A percentile compares a stretch with the other conserved stretches of the same genome.
These are phyloP conservation scores for Henricia sp. DNA, from an alignment of 53 echinoderm and acorn worm species.

Conservation along the genomic window DNA sequence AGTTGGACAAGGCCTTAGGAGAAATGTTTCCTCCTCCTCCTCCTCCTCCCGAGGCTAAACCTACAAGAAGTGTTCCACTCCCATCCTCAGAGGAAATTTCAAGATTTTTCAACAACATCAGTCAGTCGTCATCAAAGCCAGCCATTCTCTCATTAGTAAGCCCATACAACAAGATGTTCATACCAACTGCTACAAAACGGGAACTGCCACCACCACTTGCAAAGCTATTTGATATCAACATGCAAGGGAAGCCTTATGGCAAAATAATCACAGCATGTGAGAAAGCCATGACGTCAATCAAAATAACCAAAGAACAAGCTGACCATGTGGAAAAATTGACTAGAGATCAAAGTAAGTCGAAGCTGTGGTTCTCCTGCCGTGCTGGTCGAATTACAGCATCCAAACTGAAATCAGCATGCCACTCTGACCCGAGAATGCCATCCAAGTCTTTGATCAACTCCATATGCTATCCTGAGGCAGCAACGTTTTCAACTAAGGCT, in stretches of 20 bases:
- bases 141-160: no score
- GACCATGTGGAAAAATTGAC: no score
- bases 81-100: neutral
- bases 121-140: conserved; percentile 3
- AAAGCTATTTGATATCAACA: no score
- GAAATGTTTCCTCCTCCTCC: neutral
- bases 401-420: conserved; percentile 13
- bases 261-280: no score
- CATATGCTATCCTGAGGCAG: conserved; percentile 39
- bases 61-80: neutral
- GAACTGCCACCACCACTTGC: no score
- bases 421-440: conserved; percentile 10
- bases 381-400: neutral
- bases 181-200: no score
- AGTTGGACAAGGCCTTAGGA: neutral
- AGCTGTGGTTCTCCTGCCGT: no score
- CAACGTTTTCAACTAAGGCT: conserved; percentile 26
- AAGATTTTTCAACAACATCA: neutral
- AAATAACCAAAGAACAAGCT: no score
- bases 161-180: no score
- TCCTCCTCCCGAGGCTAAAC: neutral
- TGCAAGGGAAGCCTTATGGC: no score
- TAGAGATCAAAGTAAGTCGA: no score
- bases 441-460: conserved; percentile 16
- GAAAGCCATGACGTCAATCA: no score